These are phyloP conservation scores for Turritopsis dohrnii DNA, from an alignment of 30 jellyfish, hydroid and myxozoan genomes.

Conservation along the genomic window DNA sequence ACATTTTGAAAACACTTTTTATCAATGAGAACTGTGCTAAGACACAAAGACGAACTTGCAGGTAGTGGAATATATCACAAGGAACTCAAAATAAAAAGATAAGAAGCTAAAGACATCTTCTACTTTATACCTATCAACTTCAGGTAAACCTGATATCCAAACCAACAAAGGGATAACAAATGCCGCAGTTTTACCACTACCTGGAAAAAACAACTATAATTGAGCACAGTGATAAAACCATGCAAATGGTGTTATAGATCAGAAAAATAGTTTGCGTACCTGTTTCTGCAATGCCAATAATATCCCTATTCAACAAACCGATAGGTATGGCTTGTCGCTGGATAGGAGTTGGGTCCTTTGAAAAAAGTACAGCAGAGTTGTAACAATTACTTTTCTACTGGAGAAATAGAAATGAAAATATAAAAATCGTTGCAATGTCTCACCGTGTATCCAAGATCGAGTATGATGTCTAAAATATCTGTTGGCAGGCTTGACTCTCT, in stretches of 20 bases:
- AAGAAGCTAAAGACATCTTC: too few relatives aligned
- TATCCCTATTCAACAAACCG: slow-evolving; percentile 92
- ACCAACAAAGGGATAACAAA: slow-evolving; percentile 87
- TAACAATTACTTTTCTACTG: neutral
- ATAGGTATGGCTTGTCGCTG: slow-evolving; percentile 98
- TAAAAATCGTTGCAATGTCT: neutral
- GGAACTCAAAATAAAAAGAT: too few relatives aligned
- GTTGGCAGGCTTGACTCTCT: slow-evolving; percentile 64
- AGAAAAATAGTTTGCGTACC: slow-evolving; percentile 45
- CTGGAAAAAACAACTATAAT: slow-evolving; percentile 25
- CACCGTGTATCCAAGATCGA: slow-evolving; percentile 82
- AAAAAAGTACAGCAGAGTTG: neutral
- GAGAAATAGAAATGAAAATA: neutral
- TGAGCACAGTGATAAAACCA: neutral
- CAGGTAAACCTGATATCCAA: slow-evolving; percentile 95
- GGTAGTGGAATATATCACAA: too few relatives aligned
- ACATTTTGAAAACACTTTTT: too few relatives aligned
- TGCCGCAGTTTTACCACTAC: slow-evolving; percentile 99
- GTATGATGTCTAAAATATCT: slow-evolving; percentile 71
- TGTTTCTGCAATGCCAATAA: slow-evolving; percentile 98
- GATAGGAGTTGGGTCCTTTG: slow-evolving; percentile 99
- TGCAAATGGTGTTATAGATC: neutral
- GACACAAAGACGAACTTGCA: too few relatives aligned
- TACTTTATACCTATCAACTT: slow-evolving; percentile 61
- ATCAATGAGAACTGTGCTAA: too few relatives aligned